Percentiles rank a stretch among this genome's conserved stretches.
These are phyloP conservation scores for Dioctria linearis DNA, from an alignment of 2,888 invertebrate genomes.

Conservation along the genomic window DNA sequence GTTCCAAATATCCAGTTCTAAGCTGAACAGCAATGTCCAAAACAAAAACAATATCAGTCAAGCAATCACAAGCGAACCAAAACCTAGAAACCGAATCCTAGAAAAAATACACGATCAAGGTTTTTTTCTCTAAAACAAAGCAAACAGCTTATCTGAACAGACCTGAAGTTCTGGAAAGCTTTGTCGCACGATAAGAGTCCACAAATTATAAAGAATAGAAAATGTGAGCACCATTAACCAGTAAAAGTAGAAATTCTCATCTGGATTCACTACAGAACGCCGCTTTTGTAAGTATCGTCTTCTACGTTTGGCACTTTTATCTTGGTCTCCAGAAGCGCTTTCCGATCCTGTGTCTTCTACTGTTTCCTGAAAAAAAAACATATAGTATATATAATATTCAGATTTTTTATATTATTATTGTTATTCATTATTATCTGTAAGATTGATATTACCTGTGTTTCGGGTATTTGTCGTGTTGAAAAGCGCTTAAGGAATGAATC, in stretches of 20 bases:
- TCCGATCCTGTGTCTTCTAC: conserved; percentile 82
- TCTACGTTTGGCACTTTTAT: conserved; percentile 75
- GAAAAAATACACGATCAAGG: conserved; percentile 25
- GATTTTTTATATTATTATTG: no score
- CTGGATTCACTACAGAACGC: conserved; percentile 91
- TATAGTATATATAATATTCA: not conserved
- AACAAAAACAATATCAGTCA: conserved; percentile 90
- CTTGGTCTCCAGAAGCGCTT: conserved; percentile 76
- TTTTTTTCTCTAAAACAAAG: not conserved
- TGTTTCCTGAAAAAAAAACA: conserved; percentile 70
- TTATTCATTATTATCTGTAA: no score
- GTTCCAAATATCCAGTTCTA: conserved; percentile 94
- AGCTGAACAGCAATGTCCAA: conserved; percentile 93
- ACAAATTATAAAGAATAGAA: conserved; percentile 94
- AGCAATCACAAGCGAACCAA: conserved; percentile 87
- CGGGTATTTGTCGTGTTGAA: conserved; percentile 91
- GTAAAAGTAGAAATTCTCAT: conserved; percentile 96
- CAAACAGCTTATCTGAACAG: conserved; percentile 53
- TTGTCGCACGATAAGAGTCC: conserved; percentile 95
- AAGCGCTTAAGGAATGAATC: conserved; percentile 95
- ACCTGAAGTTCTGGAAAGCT: conserved; percentile 93
- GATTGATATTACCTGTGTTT: conserved; percentile 78
- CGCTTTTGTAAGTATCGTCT: conserved; percentile 81
- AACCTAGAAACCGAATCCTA: conserved; percentile 81
- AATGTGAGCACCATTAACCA: conserved; percentile 92